phyloP scores from a whole-genome alignment of 2,888 invertebrate species.

The Pammene fasciana region DNA sequence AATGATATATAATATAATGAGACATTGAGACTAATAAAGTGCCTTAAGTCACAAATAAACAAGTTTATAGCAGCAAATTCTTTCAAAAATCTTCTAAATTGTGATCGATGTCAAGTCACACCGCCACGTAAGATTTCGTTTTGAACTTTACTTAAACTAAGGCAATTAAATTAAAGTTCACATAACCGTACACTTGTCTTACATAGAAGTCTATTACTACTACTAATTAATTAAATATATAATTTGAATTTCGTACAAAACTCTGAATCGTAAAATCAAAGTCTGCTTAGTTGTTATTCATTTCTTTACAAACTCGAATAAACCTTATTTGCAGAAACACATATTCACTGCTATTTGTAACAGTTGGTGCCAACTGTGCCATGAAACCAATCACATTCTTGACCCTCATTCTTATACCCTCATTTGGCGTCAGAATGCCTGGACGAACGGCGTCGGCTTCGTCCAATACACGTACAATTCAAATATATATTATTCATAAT shows the following conservation, averaged over 20 bases:
- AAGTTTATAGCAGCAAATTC: no score
- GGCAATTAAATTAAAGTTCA: no score
- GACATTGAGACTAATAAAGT: no score
- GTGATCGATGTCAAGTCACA: no score
- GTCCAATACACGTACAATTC: constrained; percentile 8
- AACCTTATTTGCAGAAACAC: constrained; percentile 33
- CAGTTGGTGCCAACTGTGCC: constrained; percentile 39
- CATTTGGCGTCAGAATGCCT: constrained; percentile 29
- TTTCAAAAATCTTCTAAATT: no score
- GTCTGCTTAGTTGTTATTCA: constrained; percentile 11
- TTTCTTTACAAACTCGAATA: constrained; percentile 25
- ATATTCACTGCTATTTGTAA: constrained; percentile 35
- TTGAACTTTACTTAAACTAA: no score
- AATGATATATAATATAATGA: no score
- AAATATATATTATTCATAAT: not conserved
- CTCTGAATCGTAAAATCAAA: not conserved
- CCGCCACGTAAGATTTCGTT: no score
- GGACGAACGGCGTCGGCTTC: constrained; percentile 8
- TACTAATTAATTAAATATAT: not conserved
- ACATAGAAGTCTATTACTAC: no score
- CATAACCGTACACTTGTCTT: no score
- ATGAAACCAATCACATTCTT: constrained; percentile 41
- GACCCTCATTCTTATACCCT: constrained; percentile 36
- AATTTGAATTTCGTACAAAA: not conserved
- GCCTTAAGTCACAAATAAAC: no score